phyloP scores from a whole-genome alignment of 2,797 vertebrate species.

The Hipposideros larvatus region DNA sequence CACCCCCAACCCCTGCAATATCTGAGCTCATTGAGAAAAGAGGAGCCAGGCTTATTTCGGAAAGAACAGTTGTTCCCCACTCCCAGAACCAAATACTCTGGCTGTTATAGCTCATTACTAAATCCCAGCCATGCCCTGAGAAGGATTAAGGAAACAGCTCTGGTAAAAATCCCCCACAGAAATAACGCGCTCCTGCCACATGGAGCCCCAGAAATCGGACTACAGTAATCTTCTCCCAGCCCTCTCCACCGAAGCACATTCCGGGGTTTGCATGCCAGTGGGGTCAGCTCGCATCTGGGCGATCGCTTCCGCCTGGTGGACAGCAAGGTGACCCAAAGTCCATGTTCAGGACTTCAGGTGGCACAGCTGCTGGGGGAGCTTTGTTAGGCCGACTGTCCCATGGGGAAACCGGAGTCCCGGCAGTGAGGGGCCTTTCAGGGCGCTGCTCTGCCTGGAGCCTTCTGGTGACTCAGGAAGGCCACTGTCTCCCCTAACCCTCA shows the following conservation, averaged over 20 bases:
- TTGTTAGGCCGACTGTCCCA: accelerated
- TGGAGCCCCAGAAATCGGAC: slow-evolving; percentile 54
- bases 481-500: neutral
- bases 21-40: neutral
- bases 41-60: neutral
- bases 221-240: neutral
- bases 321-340: accelerated
- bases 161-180: slow-evolving; percentile 63
- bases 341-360: accelerated
- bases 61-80: slow-evolving; percentile 54
- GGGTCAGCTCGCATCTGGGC: neutral
- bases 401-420: neutral
- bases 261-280: neutral
- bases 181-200: neutral
- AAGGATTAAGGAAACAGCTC: slow-evolving; percentile 59
- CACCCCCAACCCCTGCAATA: neutral
- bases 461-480: neutral
- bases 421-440: neutral
- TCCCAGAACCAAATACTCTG: slow-evolving; percentile 36
- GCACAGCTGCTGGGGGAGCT: accelerated
- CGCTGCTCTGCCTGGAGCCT: neutral
- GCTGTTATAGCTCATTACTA: slow-evolving; percentile 62
- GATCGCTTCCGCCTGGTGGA: neutral
- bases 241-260: neutral
- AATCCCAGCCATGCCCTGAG: slow-evolving; percentile 59